Evolutionary conservation across 1,140 invertebrate species (phyloP), one percentile per base, ranked within the genome.

Genomic region (Pteromalus puparum): DNA sequence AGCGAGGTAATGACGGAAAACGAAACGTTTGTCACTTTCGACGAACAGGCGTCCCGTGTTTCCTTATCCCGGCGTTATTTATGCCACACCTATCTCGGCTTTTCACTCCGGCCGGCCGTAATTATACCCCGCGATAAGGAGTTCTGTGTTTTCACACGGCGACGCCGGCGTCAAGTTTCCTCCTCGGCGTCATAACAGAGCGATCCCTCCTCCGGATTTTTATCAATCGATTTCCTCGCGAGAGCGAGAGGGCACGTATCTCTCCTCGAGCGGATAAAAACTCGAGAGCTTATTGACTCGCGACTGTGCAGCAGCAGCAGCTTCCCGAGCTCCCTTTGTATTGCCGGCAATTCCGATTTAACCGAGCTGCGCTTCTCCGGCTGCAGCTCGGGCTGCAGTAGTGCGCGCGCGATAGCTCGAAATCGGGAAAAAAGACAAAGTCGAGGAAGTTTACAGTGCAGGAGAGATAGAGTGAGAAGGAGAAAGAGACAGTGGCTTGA

Each of bases 21-120:
- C 48, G 53, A 53, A 87, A 87, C 87, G 87, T 89, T 90, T 87
- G 87, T 89, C 89, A 88, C 84, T 76, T 82, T 46, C 75, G 26
- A 61, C 28, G 15, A 75, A 75, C 13, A 65, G 75, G 9, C 26
- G 48, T 76, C 21, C 53, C 53, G 6, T 34, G 30, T 34, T 34
- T 34, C 30, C 30, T 34, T 34, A 34, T 34, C 30, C 30, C 30
- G 3, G 30, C 3, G 30, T 34, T 34, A 34, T 34, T 34, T 34
- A 34, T 34, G 30, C 30, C 0, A 5, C 42, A 9, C 4, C 53
- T 61, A 61, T 61, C 53, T 61, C 53, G 53, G 21, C 53, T 61
- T 61, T 61, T 61, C 53, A 53, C 48, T 53, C 48, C 15, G 15
- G 15, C 21, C 5, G 21, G 53, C 53, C 7, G 53, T 61, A 61